Conservation (phyloP, 2,797 vertebrate genomes). For the Simalia tracyae region DNA sequence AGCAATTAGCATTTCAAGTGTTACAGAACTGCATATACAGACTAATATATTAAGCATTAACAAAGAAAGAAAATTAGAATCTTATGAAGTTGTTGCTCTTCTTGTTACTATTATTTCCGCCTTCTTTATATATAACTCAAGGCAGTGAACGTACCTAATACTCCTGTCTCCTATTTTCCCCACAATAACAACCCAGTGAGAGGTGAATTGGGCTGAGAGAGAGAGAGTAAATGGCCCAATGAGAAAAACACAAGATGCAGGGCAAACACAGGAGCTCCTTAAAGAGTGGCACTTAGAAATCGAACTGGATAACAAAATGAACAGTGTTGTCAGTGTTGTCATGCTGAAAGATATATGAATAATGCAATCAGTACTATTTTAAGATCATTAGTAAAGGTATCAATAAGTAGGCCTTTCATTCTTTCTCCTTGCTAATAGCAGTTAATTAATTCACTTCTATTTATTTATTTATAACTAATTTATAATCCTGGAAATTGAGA, state of each 20-base stretch:
- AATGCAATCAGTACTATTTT: neutral
- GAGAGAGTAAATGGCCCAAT: neutral
- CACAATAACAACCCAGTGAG: neutral
- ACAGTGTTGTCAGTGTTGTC: neutral
- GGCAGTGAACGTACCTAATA: neutral
- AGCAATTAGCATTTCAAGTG: constrained; percentile 4
- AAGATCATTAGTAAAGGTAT: neutral
- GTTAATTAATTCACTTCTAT: neutral
- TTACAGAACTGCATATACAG: neutral
- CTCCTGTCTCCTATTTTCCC: neutral
- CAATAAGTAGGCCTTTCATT: neutral
- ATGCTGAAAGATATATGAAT: neutral
- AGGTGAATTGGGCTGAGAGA: neutral
- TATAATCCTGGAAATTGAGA: neutral
- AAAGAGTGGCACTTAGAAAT: neutral
- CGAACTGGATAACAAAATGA: neutral
- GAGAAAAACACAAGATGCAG: neutral
- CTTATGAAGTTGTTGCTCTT: neutral
- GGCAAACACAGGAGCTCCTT: neutral
- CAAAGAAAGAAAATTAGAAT: neutral
- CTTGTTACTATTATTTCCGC: neutral
- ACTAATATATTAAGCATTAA: neutral
- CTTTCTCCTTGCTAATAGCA: neutral
- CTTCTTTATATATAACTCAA: neutral
- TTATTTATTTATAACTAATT: neutral